A percentile compares a stretch with the other conserved stretches of the same genome.
phyloP scores from a whole-genome alignment of 2,888 invertebrate species.

The Noctua comes region DNA sequence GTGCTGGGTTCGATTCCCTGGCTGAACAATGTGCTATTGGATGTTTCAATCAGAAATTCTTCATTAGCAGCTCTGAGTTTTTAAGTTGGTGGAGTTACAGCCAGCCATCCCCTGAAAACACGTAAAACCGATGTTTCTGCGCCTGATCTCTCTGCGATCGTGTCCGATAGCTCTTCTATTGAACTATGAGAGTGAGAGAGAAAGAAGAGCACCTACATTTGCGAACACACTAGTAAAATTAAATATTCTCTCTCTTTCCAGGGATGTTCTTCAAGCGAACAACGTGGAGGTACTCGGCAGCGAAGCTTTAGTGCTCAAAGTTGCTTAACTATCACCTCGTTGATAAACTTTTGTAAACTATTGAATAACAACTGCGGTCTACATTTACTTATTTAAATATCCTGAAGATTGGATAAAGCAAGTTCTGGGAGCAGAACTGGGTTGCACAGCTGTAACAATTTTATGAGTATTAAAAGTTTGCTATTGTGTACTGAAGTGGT shows the following conservation, averaged over 20 bases:
- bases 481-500: constrained; percentile 4
- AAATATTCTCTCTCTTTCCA: constrained; percentile 72
- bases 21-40: neutral
- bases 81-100: no score
- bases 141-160: neutral
- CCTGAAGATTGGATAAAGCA: constrained; percentile 22
- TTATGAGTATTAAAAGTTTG: constrained; percentile 40
- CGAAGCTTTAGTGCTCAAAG: constrained; percentile 85
- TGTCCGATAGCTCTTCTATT: neutral
- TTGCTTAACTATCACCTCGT: constrained; percentile 60
- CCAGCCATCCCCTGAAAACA: no score
- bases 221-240: neutral
- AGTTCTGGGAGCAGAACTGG: constrained; percentile 26
- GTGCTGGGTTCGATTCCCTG: neutral
- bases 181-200: neutral
- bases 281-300: constrained; percentile 77
- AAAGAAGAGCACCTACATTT: neutral
- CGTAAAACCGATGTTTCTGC: neutral
- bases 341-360: constrained; percentile 48
- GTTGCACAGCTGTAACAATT: constrained; percentile 31
- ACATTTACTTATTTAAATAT: constrained; percentile 49
- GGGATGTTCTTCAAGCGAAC: constrained; percentile 78
- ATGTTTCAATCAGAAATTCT: neutral
- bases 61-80: neutral
- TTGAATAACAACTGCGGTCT: constrained; percentile 37